Base-by-base conservation (phyloP, 1,140 invertebrate genomes). In the Mactra quadrangularis region DNA sequence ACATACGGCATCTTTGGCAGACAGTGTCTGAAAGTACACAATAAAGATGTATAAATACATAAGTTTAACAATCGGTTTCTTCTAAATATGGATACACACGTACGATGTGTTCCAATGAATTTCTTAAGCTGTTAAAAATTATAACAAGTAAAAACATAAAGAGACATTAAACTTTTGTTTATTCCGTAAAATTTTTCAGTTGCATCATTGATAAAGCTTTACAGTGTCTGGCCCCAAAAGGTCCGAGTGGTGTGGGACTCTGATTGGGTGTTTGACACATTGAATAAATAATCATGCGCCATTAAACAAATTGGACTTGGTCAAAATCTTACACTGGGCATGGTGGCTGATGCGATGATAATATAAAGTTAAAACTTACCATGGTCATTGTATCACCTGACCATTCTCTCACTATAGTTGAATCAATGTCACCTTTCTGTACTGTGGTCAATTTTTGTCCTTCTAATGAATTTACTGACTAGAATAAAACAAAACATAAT, bases 351-450 rank as follows among this genome's bases (percentile, higher is more conserved):
- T 25, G n/a, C 29, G 19, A 47, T 25, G 3, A 2, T 6, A 4
- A 55, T 47, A 6, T 29, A 52, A 53, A 55, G 47, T 4, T 29
- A 15, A n/a, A 33, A 82, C 84, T 78, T 71, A 88, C 89, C 87
- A 89, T 86, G 13, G 66, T 82, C 71, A 90, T 85, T 22, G 82
- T 83, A 27, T 84, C 81, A 9, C 83, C 87, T 2, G 71, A 57
- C 38, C 88, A 77, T 60, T 90, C 87, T 45, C 89, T 62, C 2
- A 76, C 83, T 50, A 90, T 83, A 6, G 72, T 59, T 17, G 84
- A 84, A 25, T 87, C 78, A 0, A 66, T 25, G 3, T 86, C 75
- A 15, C 88, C 89, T 60, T 86, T 87, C 83, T 89, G 88, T 19
- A 74, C 59, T 52, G 85, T 83, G 3, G 82, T 85, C 68, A 90